Conservation (phyloP, 2,888 invertebrate genomes). For the Heliconius erato region DNA sequence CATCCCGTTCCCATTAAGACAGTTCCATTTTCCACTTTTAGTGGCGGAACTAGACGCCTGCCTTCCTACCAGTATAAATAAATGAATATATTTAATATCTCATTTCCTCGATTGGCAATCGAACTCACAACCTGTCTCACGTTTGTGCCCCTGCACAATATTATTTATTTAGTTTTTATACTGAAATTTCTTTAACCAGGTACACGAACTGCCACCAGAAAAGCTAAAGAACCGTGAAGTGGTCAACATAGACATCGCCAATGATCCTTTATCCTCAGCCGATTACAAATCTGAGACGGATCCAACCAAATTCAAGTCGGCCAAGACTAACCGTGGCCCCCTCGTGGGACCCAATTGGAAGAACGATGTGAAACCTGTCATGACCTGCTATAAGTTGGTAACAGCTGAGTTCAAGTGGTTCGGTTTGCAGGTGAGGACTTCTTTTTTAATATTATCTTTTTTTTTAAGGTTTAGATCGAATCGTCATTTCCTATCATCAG, state of each 20-base stretch:
- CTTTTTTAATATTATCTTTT: neutral
- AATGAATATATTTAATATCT: too few species aligned
- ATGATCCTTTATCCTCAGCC: conserved; percentile 91
- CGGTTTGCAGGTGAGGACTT: conserved; percentile 90
- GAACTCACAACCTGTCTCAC: too few species aligned
- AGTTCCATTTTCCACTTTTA: too few species aligned
- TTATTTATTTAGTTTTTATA: too few species aligned
- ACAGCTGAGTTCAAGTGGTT: conserved; percentile 99
- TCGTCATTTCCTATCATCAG: too few species aligned
- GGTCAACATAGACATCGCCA: conserved; percentile 97
- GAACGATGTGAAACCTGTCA: conserved; percentile 92
- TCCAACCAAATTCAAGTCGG: conserved; percentile 92
- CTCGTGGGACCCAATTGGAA: conserved; percentile 93
- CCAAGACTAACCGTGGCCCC: conserved; percentile 97
- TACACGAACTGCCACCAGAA: conserved; percentile 95
- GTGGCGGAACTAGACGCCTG: too few species aligned
- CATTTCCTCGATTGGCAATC: too few species aligned
- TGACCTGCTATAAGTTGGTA: conserved; percentile 99
- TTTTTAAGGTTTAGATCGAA: neutral
- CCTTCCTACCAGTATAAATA: too few species aligned
- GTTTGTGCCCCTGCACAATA: too few species aligned
- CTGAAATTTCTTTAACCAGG: conserved; percentile 83
- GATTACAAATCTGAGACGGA: conserved; percentile 93
- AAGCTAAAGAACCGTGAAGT: conserved; percentile 95
- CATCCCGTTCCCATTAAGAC: too few species aligned